phyloP scores from a whole-genome alignment of 1,140 invertebrate species.

The Pemphigus obesinymphae region DNA sequence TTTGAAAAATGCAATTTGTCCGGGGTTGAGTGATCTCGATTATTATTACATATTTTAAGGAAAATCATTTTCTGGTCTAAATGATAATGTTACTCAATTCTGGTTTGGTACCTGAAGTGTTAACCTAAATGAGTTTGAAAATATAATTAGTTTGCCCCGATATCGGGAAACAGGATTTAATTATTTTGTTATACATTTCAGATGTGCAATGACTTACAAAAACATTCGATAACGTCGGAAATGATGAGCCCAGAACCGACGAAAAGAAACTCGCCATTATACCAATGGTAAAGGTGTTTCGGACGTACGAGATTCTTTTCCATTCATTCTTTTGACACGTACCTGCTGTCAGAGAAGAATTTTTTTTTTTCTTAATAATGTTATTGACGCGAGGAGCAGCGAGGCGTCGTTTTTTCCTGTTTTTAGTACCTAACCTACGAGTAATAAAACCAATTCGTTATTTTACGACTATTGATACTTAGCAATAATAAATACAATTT shows the following conservation, averaged over 20 bases:
- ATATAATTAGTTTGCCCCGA: no score
- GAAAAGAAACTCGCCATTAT: conserved; percentile 31
- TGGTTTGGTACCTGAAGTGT: no score
- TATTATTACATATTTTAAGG: no score
- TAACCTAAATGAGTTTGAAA: no score
- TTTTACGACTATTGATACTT: not conserved
- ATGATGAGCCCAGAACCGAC: conserved; percentile 15
- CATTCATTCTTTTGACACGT: not conserved
- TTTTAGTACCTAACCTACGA: conserved; percentile 19
- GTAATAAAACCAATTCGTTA: not conserved
- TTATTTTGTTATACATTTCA: not conserved
- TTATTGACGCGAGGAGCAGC: not conserved
- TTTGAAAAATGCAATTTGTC: no score
- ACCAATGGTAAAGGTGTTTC: conserved; percentile 15
- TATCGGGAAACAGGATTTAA: no score
- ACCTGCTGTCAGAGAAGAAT: not conserved
- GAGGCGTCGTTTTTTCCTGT: conserved; percentile 9
- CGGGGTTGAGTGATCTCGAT: no score
- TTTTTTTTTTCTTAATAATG: conserved; percentile 17
- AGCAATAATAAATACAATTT: conserved; percentile 1
- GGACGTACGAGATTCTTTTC: not conserved
- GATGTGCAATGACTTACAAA: conserved; percentile 22
- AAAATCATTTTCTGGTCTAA: no score
- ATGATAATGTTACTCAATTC: no score
- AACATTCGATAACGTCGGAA: conserved; percentile 12